These are phyloP conservation scores for Eristalis pertinax DNA, from an alignment of 2,888 invertebrate genomes.

Conservation along the genomic window DNA sequence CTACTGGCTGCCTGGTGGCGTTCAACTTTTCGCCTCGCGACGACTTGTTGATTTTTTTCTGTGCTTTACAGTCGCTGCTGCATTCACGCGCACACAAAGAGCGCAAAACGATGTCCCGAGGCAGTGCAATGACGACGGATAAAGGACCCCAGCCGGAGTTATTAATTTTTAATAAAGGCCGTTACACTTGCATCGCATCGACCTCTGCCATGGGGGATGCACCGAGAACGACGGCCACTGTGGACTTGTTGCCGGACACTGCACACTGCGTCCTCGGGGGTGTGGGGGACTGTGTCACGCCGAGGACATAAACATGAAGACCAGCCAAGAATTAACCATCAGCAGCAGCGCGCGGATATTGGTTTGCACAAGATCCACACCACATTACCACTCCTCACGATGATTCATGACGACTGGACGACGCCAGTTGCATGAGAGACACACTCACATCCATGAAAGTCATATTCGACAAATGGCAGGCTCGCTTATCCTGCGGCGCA, in stretches of 20 bases:
- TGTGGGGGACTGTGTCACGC: background rate
- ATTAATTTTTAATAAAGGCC: slow-evolving; percentile 70
- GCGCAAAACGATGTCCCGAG: slow-evolving; percentile 48
- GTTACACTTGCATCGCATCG: slow-evolving; percentile 66
- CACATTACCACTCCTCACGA: background rate
- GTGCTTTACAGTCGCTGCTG: background rate
- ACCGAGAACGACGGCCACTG: background rate
- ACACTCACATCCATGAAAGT: slow-evolving; percentile 30
- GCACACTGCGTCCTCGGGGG: background rate
- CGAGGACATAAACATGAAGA: background rate
- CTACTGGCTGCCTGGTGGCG: slow-evolving; percentile 52
- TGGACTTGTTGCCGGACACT: slow-evolving; percentile 58
- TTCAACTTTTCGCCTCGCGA: slow-evolving; percentile 59
- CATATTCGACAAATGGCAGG: slow-evolving; percentile 58
- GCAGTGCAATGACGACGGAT: slow-evolving; percentile 26
- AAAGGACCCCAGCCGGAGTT: slow-evolving; percentile 41
- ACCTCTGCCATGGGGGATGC: slow-evolving; percentile 25
- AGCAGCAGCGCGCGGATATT: slow-evolving; percentile 19
- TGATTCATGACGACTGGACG: background rate
- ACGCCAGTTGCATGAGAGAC: background rate
- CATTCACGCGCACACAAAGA: slow-evolving; percentile 37
- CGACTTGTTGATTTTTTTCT: slow-evolving; percentile 64
- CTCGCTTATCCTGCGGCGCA: background rate
- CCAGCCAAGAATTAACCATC: slow-evolving; percentile 11
- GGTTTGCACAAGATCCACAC: slow-evolving; percentile 22